Base-by-base conservation (phyloP, 2,888 invertebrate genomes). In the Lymantria dispar region DNA sequence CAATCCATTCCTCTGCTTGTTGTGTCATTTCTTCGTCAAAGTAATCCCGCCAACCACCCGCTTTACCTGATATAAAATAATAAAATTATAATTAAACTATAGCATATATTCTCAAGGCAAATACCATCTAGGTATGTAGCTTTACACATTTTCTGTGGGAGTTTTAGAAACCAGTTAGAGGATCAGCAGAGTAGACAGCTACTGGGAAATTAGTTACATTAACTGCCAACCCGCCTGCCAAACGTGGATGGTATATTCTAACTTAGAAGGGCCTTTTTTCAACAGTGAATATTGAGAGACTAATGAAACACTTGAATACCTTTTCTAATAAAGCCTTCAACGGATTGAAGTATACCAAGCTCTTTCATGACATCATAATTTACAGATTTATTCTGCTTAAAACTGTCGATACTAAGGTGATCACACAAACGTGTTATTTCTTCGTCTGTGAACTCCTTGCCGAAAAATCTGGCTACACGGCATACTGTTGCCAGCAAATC, bases 401-500 rank as follows among this genome's bases (percentile, higher is more conserved):
- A 97, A 68, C 93, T 94, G 11, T 94, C 90, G 57, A 97, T 95
- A 61, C 93, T 90, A 55, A 96, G 91, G 74, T 96, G 95, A 1
- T 93, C 75, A 0, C 89, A 85, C 8, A 97, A 80, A 14, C 79
- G 76, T 0, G 80, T 67, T 0, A 95, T 70, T 69, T 95, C 90
- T 22, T 92, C 86, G 0, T 80, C 72, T 0, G 78, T 85, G 41
- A 93, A 78, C 0, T 69, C 68, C 70, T 93, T 93, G 7, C 83
- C 85, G 12, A 95, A 72, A 66, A 95, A 95, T 0, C 82, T 63
- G 0, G 92, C 87, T 0, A 94, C 80, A 61, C 86, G 91, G 29
- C 74, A 71, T 3, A 47, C 43, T 15, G 31, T 8, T n/a, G 44
- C 57, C 31, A 36, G 50, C 13, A 60, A 15, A 13, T 60, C 60